A percentile compares a stretch with the other conserved stretches of the same genome.
Evolutionary conservation across 2,113 vertebrate species (phyloP).

Genomic region (Apistogramma diplotaenia): DNA sequence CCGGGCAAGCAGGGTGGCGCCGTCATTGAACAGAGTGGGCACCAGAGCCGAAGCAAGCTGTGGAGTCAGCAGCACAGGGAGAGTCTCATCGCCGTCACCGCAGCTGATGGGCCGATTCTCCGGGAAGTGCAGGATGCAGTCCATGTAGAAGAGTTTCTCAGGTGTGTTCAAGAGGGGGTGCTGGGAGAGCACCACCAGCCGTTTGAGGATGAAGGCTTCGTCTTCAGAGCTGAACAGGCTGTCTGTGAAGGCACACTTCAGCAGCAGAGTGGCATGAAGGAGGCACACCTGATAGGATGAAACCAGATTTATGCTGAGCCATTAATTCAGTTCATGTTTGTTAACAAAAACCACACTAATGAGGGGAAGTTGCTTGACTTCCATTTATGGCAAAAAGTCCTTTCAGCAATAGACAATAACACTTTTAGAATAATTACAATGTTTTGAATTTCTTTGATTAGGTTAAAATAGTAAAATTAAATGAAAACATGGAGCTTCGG

Average conservation of each 20-base stretch:
- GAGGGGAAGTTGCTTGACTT: too few relatives aligned
- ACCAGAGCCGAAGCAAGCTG: conserved; percentile 73
- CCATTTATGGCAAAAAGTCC: background rate
- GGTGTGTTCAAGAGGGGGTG: conserved; percentile 78
- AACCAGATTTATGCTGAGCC: background rate
- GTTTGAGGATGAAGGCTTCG: conserved; percentile 82
- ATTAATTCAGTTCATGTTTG: background rate
- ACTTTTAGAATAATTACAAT: background rate
- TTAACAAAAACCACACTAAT: background rate
- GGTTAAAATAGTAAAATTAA: too few relatives aligned
- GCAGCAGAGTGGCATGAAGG: conserved; percentile 81
- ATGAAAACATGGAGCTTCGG: too few relatives aligned
- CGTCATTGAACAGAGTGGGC: conserved; percentile 83
- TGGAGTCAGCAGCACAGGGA: conserved; percentile 82
- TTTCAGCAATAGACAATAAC: rapidly evolving
- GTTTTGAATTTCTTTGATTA: background rate
- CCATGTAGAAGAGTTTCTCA: conserved; percentile 83
- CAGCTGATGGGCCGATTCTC: conserved; percentile 86
- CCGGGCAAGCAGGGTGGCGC: conserved; percentile 78
- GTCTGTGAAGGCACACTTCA: conserved; percentile 86
- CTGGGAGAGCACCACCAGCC: conserved; percentile 82
- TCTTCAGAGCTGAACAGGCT: conserved; percentile 88
- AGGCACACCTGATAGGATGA: conserved; percentile 60
- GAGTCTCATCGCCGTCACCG: conserved; percentile 73
- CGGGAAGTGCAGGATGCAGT: conserved; percentile 86